These are phyloP conservation scores for Yoshiicerus persimilis DNA, from an alignment of 1,140 invertebrate species.

Conservation along the genomic window DNA sequence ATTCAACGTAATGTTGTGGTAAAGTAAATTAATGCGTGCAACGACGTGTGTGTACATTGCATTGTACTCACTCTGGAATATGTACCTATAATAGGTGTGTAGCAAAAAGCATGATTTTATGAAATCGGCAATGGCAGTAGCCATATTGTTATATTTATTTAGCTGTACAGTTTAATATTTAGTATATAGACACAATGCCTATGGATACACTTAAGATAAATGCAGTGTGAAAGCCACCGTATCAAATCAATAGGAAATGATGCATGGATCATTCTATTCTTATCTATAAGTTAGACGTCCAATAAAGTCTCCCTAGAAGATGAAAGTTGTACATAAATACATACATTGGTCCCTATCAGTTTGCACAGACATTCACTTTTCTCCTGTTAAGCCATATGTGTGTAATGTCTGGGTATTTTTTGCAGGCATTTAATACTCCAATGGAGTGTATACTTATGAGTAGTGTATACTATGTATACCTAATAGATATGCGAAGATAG, in stretches of 20 bases:
- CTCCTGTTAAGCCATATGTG: not conserved
- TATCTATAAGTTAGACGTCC: not conserved
- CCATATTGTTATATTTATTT: not conserved
- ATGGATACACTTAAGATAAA: not conserved
- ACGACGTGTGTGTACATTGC: not conserved
- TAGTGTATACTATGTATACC: not conserved
- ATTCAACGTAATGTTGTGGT: not conserved
- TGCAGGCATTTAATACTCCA: not conserved
- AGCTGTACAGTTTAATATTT: not conserved
- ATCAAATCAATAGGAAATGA: conserved; percentile 26
- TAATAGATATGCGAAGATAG: not conserved
- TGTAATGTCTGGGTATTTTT: not conserved
- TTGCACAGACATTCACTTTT: not conserved
- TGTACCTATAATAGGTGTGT: not conserved
- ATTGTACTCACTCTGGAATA: not conserved
- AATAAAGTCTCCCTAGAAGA: not conserved
- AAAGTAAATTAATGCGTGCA: not conserved
- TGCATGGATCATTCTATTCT: not conserved
- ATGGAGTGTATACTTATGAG: not conserved
- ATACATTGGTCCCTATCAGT: not conserved
- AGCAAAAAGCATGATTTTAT: not conserved
- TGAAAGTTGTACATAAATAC: not conserved
- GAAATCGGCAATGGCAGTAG: not conserved
- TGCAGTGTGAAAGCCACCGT: conserved; percentile 24
- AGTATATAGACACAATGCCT: not conserved